Base-by-base conservation (phyloP, 2,888 invertebrate genomes). In the Octodonta nipae region DNA sequence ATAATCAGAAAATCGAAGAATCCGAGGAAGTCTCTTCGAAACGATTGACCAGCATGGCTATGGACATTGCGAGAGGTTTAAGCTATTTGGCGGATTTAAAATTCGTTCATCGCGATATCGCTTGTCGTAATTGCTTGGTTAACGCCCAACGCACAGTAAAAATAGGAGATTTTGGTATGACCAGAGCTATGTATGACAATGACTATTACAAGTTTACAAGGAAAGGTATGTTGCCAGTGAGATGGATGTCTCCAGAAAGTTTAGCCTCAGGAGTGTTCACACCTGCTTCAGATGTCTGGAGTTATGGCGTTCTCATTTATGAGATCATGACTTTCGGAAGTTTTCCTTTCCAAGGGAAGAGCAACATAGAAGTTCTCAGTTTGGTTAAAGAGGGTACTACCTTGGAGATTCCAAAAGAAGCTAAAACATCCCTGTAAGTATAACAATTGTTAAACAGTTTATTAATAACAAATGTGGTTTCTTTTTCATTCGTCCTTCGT, bases 81-180 rank as follows among this genome's bases (percentile, higher is more conserved):
- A 74, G 80, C 30, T 91, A 91, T 63, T 68, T 92, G 44, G 82
- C 85, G 13, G 76, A 80, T 52, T 64, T 78, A 49, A 85, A 84
- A 61, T 89, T 82, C 61, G 86, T 91, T 34, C 91, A 91, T 64
- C 77, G 89, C 45, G 91, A 92, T 60, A 72, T 92, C 15, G 79
- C 79, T 0, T 78, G 73, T 33, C 61, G 80, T 22, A 80, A 80
- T 56, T 79, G 78, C 54, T 56, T 80, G 22, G 70, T 80, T 2
- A 77, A 75, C 52, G 71, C 81, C 60, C 70, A 71, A 46, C 63
- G 73, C 30, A 63, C 68, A 0, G 71, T 81, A 67, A 45, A 92
- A 83, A 65, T 89, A 79, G 84, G 81, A 2, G 91, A 92, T 61
- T 92, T 91, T 61, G 91, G 91, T 25, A 88, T 91, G 89, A 82